Conservation (phyloP, 1,140 invertebrate species). For the Polypedilum pembai region DNA sequence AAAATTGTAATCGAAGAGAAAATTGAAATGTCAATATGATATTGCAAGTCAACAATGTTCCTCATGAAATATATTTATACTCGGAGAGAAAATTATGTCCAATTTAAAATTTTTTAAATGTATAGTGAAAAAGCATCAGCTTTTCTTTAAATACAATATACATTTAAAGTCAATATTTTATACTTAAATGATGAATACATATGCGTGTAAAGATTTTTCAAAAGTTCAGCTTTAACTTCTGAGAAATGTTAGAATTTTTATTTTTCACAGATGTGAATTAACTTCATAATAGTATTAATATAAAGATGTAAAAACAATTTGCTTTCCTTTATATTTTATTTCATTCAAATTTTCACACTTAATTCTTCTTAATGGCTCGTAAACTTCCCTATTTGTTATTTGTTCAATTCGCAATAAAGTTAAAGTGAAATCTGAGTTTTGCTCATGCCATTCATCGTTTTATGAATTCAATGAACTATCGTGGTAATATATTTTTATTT, state of each 20-base stretch:
- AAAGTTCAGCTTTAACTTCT: no score
- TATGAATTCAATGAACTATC: neutral
- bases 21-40: constrained; percentile 27
- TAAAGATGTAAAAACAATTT: neutral
- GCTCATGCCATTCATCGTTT: neutral
- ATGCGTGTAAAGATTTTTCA: no score
- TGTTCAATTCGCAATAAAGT: neutral
- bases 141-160: no score
- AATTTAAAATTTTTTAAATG: no score
- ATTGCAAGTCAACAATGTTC: neutral
- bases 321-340: neutral
- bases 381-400: constrained; percentile 13
- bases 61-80: neutral
- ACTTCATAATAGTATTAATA: neutral
- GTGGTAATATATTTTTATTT: no score
- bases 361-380: neutral
- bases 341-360: neutral
- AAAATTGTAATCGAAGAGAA: neutral
- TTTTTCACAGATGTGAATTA: no score
- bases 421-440: neutral
- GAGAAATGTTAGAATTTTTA: no score
- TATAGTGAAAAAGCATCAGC: no score
- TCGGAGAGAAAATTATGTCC: no score
- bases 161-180: no score
- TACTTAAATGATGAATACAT: no score